Evolutionary conservation across 2,888 invertebrate species (phyloP).

Genomic region (Xylota sylvarum): DNA sequence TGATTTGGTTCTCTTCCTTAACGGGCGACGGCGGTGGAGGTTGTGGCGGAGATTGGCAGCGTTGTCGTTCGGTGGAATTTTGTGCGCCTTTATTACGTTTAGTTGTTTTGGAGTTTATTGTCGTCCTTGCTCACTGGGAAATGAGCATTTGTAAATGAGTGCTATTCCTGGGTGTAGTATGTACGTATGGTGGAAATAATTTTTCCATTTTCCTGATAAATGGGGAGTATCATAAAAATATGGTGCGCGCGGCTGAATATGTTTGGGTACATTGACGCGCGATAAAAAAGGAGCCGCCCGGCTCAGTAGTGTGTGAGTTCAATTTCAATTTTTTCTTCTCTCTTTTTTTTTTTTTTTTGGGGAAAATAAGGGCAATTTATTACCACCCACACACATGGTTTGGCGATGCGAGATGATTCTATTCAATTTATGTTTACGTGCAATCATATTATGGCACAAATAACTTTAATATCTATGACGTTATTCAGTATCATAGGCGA

Average conservation of each 20-base stretch:
- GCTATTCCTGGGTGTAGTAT: constrained; percentile 38
- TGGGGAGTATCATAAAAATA: constrained; percentile 52
- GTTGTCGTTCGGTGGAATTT: constrained; percentile 31
- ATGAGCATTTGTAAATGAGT: constrained; percentile 73
- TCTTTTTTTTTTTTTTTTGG: neutral
- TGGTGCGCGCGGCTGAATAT: constrained; percentile 35
- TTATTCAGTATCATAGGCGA: neutral
- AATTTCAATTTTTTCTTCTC: too few species aligned
- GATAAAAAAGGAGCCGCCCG: neutral
- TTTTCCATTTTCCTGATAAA: constrained; percentile 53
- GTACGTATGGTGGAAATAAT: constrained; percentile 34
- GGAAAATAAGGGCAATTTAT: neutral
- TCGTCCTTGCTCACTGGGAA: constrained; percentile 68
- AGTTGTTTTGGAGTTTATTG: constrained; percentile 70
- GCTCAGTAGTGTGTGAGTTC: neutral
- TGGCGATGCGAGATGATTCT: constrained; percentile 25
- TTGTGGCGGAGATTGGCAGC: constrained; percentile 10
- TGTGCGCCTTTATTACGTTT: constrained; percentile 66
- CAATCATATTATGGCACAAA: constrained; percentile 9
- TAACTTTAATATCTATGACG: neutral
- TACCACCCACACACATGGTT: constrained; percentile 1
- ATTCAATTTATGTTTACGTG: constrained; percentile 39
- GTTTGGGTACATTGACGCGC: constrained; percentile 15
- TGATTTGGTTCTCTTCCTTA: constrained; percentile 53
- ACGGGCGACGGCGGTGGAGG: neutral